phyloP scores from a whole-genome alignment of 2,113 vertebrate genomes.

The Cyprinus carpio region DNA sequence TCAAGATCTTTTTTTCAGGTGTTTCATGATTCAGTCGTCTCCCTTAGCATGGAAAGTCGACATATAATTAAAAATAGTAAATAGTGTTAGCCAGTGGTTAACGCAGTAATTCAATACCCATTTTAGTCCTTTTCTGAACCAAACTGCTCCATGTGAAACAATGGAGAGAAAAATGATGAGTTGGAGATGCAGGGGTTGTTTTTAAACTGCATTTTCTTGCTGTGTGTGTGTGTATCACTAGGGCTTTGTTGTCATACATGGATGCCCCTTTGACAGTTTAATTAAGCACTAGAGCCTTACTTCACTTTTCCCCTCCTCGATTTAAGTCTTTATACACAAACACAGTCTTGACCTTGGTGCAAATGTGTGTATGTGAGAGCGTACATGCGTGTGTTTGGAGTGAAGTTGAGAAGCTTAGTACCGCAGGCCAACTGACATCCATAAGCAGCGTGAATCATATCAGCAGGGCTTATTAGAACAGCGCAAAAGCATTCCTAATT shows the following conservation, averaged over 20 bases:
- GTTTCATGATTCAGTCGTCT: neutral
- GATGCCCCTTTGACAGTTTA: neutral
- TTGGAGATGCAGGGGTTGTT: neutral
- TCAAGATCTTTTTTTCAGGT: neutral
- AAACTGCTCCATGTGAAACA: neutral
- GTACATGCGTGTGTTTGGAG: slow-evolving; percentile 65
- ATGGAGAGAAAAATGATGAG: neutral
- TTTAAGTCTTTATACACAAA: slow-evolving; percentile 22
- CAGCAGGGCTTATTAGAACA: slow-evolving; percentile 78
- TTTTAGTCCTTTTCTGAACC: neutral
- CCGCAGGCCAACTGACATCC: slow-evolving; percentile 68
- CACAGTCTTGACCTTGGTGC: slow-evolving; percentile 3
- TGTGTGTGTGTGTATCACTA: neutral
- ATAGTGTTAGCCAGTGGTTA: neutral
- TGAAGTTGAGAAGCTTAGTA: neutral
- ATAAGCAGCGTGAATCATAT: slow-evolving; percentile 84
- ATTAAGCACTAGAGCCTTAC: neutral
- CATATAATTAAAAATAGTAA: neutral
- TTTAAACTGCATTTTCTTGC: neutral
- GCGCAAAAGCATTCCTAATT: slow-evolving; percentile 83
- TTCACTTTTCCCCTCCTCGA: slow-evolving; percentile 37
- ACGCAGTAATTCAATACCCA: neutral
- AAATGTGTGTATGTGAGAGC: slow-evolving; percentile 8
- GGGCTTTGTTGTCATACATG: neutral
- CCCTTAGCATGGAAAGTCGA: neutral